Base-by-base conservation (phyloP, 2,888 invertebrate genomes). In the Seladonia tumulorum region DNA sequence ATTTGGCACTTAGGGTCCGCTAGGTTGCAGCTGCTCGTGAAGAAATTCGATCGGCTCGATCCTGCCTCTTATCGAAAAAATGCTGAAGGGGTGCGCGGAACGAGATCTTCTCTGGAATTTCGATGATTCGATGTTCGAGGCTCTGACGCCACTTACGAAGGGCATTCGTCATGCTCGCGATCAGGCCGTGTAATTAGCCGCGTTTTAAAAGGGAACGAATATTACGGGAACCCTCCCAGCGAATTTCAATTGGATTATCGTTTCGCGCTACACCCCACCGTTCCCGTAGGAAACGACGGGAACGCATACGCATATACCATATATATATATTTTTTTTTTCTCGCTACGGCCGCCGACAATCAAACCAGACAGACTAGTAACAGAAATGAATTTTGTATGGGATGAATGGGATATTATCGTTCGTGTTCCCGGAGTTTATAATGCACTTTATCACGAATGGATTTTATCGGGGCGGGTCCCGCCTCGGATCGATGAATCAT, bases 1-100 rank as follows among this genome's bases (percentile, higher is more conserved):
- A 94, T 94, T 94, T 94, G 94, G 90, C 94, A 94, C 93, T 94
- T 94, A 93, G 90, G 72, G 47, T 81, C 76, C 53, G 47, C 5
- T 49, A 53, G 42, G 35, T 75, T 39, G 35, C 49, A 49, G 73
- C 35, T 16, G 29, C 5, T 2, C 22, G 22, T 2, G 73, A n/a
- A 35, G 47, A 57, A 76, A 81, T 82, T 82, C 84, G 81, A 82
- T 83, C 81, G 66, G 53, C 74, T 81, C 78, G 76, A 77, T 66
- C 39, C 72, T 79, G 81, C 74, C 57, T 76, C 77, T 68, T 3
- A 10, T 5, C 12, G 49, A 12, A 72, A 45, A n/a, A 79, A 25
- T 71, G 70, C 70, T 83, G 82, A 82, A 86, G 87, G 83, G 86
- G 82, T 35, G 35, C 77, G 82, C 60, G 57, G 53, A 79, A 83